phyloP scores from a whole-genome alignment of 2,113 vertebrate species.

The Bostrychus sinensis region DNA sequence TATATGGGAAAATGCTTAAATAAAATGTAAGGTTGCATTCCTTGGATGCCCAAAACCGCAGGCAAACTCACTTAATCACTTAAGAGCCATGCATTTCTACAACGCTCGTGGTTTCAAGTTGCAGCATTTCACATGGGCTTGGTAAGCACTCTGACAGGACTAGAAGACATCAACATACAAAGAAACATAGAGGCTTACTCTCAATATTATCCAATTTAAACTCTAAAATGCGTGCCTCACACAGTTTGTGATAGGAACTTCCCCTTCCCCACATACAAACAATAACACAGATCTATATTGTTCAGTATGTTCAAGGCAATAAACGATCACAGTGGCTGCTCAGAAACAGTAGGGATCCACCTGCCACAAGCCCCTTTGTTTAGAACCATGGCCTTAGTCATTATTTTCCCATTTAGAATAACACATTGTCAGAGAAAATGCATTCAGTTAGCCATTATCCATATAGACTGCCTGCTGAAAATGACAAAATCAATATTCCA shows the following conservation, averaged over 20 bases:
- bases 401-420: conserved; percentile 10
- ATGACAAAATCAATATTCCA: conserved; percentile 55
- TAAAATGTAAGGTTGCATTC: conserved; percentile 66
- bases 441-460: conserved; percentile 14
- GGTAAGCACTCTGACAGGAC: not conserved
- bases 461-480: conserved; percentile 16
- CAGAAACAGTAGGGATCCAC: conserved; percentile 59
- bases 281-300: conserved; percentile 1
- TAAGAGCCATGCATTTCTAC: conserved; percentile 27
- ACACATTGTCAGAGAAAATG: conserved; percentile 4
- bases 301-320: conserved; percentile 22
- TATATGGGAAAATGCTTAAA: conserved; percentile 40
- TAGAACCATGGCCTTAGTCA: conserved; percentile 33
- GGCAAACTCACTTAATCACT: conserved; percentile 48
- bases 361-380: conserved; percentile 64
- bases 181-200: too few species aligned
- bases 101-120: conserved; percentile 13
- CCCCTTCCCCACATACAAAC: not conserved
- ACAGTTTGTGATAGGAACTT: conserved; percentile 8
- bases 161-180: not conserved
- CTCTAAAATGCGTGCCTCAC: not conserved
- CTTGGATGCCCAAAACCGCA: conserved; percentile 65
- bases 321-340: conserved; percentile 27
- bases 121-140: conserved; percentile 11
- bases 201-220: too few species aligned